Evolutionary conservation across 1,140 invertebrate species (phyloP).

Genomic region (Acromyrmex heyeri): DNA sequence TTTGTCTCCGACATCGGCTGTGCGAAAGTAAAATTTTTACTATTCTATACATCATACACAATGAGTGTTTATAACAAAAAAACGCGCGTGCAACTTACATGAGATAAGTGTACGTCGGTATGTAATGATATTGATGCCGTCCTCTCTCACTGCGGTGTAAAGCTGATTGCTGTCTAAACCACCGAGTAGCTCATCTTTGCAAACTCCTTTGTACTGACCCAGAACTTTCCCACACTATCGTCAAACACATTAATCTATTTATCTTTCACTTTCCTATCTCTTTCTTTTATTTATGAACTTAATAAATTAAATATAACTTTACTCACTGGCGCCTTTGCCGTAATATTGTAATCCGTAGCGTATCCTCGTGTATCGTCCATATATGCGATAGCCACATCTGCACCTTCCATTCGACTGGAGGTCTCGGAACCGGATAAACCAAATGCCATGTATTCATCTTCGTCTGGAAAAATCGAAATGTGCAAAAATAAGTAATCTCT

Average conservation of each 20-base stretch:
- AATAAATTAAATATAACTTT: conserved; percentile 8
- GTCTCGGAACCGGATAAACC: conserved; percentile 92
- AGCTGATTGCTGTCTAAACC: conserved; percentile 93
- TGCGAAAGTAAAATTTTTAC: conserved; percentile 67
- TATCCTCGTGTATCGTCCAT: conserved; percentile 91
- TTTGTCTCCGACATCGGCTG: conserved; percentile 93
- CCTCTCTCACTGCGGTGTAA: conserved; percentile 89
- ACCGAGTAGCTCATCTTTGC: conserved; percentile 92
- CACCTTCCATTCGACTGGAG: conserved; percentile 93
- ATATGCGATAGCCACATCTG: conserved; percentile 93
- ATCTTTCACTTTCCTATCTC: background rate
- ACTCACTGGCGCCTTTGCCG: conserved; percentile 92
- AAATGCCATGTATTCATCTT: conserved; percentile 95
- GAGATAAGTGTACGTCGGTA: conserved; percentile 92
- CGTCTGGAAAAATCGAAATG: conserved; percentile 80
- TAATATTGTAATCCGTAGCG: conserved; percentile 95
- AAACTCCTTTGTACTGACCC: conserved; percentile 94
- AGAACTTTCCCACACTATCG: conserved; percentile 93
- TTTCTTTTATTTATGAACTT: background rate
- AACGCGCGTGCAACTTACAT: conserved; percentile 86
- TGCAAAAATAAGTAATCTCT: background rate
- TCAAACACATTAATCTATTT: background rate
- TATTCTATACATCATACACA: no score
- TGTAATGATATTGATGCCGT: conserved; percentile 93
- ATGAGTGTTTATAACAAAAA: background rate